These are phyloP conservation scores for Beaufortia kweichowensis DNA, from an alignment of 2,113 vertebrate species.

Conservation along the genomic window DNA sequence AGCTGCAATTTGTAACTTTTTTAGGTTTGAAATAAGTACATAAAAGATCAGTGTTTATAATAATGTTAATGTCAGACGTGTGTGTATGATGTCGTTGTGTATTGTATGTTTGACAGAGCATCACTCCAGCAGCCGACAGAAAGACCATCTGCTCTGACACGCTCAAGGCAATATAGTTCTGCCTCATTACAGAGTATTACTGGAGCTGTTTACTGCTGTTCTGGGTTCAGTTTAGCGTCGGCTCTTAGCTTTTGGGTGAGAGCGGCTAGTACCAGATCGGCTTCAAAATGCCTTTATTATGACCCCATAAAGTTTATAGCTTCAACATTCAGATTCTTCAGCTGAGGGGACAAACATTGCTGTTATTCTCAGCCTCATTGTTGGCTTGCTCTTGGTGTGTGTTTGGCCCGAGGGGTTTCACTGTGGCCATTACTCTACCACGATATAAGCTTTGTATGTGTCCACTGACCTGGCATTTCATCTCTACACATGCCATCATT, in stretches of 20 bases:
- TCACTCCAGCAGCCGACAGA: not conserved
- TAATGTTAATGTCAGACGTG: not conserved
- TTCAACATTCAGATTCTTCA: not conserved
- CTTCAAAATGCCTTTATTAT: not conserved
- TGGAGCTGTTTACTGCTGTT: not conserved
- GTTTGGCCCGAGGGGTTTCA: slow-evolving; percentile 27
- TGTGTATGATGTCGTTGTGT: not conserved
- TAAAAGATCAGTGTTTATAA: too few species aligned
- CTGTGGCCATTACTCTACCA: slow-evolving; percentile 9
- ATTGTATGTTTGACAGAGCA: not conserved
- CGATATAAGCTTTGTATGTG: slow-evolving; percentile 10
- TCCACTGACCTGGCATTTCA: not conserved
- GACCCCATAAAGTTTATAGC: slow-evolving; percentile 13
- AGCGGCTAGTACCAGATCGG: not conserved
- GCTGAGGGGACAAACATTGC: not conserved
- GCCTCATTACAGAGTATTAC: slow-evolving; percentile 1
- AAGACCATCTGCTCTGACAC: slow-evolving; percentile 26
- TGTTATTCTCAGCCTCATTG: slow-evolving; percentile 11
- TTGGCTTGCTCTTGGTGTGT: too few species aligned
- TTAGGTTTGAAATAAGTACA: too few species aligned
- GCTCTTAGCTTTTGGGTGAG: slow-evolving; percentile 10
- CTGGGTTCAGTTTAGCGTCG: not conserved
- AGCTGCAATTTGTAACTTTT: too few species aligned
- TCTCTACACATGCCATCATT: slow-evolving; percentile 13
- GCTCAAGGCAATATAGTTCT: slow-evolving; percentile 30